These are phyloP conservation scores for Limulus polyphemus DNA, from an alignment of 2,888 invertebrate genomes.

Conservation along the genomic window DNA sequence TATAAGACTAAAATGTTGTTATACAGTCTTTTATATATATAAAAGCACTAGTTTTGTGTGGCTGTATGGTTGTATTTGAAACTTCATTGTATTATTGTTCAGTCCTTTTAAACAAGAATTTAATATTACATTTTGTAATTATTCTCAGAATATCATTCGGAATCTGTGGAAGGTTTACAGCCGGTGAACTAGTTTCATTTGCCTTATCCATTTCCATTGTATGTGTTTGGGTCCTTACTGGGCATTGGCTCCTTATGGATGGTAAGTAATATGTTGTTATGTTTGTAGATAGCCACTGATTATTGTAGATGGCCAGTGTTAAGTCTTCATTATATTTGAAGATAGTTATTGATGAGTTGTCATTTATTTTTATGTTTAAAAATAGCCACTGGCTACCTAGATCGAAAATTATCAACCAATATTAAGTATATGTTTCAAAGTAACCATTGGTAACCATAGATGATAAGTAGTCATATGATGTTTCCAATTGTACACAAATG, in stretches of 20 bases:
- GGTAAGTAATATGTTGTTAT: slow-evolving; percentile 42
- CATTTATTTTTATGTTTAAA: slow-evolving; percentile 1
- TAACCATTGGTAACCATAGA: too few species aligned
- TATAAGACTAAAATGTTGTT: too few species aligned
- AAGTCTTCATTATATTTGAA: too few species aligned
- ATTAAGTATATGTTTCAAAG: too few species aligned
- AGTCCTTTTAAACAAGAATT: background rate
- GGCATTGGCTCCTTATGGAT: slow-evolving; percentile 97
- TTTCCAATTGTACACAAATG: too few species aligned
- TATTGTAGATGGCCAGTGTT: too few species aligned
- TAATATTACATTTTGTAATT: background rate
- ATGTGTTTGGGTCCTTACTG: slow-evolving; percentile 93
- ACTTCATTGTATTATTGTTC: too few species aligned
- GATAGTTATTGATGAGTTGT: background rate
- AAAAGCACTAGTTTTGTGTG: too few species aligned
- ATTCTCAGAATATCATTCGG: slow-evolving; percentile 61
- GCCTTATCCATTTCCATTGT: slow-evolving; percentile 83
- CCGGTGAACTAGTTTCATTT: slow-evolving; percentile 85
- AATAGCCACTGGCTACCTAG: background rate
- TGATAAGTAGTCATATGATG: too few species aligned
- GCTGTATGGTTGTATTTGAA: too few species aligned
- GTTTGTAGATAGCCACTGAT: background rate
- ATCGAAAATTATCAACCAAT: background rate
- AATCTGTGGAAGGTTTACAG: slow-evolving; percentile 83
- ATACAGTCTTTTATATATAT: too few species aligned